Conservation (phyloP, 2,797 vertebrate genomes). For the Columba guinea region DNA sequence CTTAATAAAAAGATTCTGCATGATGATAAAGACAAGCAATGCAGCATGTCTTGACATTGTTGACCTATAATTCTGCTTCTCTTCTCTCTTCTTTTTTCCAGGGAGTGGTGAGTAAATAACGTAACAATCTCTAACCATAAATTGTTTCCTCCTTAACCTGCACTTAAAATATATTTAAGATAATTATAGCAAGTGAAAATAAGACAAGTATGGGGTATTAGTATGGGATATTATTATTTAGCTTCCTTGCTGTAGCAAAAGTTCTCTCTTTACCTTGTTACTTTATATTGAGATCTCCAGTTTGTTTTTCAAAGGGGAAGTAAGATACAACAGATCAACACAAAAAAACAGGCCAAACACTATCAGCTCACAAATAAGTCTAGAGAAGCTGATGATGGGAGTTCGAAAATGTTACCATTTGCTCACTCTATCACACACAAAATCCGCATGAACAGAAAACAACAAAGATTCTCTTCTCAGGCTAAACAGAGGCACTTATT, state of each 20-base stretch:
- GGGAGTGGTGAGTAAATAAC: constrained; percentile 59
- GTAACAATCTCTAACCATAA: constrained; percentile 56
- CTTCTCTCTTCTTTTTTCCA: constrained; percentile 28
- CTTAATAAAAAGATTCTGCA: constrained; percentile 82
- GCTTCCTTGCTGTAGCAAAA: neutral
- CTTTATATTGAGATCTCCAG: neutral
- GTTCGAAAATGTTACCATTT: neutral
- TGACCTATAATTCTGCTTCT: constrained; percentile 73
- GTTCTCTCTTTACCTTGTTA: neutral
- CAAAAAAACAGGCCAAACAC: neutral
- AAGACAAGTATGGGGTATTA: neutral
- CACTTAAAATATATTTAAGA: neutral
- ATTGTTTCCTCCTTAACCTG: constrained; percentile 7
- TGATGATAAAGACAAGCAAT: constrained; percentile 78
- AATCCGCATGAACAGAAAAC: neutral
- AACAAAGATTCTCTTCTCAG: neutral
- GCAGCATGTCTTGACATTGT: constrained; percentile 73
- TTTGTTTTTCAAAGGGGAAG: neutral
- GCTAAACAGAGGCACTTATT: neutral
- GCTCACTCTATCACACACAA: neutral
- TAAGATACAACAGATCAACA: neutral
- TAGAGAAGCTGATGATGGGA: constrained; percentile 1
- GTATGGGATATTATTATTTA: neutral
- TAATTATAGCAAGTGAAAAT: neutral
- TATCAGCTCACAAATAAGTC: constrained; percentile 16